These are phyloP conservation scores for Danio choprae DNA, from an alignment of 2,797 vertebrate species.

Conservation along the genomic window DNA sequence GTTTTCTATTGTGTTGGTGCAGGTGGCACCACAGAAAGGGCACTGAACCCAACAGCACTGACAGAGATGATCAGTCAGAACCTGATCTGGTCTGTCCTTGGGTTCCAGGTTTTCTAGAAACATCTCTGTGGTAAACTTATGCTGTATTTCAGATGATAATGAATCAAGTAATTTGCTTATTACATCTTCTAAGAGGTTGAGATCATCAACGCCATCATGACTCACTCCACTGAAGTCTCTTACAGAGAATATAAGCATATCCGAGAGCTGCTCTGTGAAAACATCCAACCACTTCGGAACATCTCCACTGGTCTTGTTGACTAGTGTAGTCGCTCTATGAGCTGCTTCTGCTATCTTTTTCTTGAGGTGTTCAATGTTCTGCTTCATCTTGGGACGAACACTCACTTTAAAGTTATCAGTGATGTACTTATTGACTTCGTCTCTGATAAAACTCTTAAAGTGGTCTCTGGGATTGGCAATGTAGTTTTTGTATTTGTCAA, in stretches of 20 bases:
- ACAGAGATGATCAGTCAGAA: constrained; percentile 17
- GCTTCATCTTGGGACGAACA: not conserved
- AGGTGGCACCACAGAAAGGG: constrained; percentile 2
- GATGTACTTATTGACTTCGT: not conserved
- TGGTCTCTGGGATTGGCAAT: not conserved
- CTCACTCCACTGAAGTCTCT: not conserved
- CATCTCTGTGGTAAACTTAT: not conserved
- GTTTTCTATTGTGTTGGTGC: not conserved
- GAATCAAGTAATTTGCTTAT: not conserved
- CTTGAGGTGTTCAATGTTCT: not conserved
- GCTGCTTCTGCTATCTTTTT: not conserved
- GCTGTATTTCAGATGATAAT: not conserved
- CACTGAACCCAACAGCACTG: constrained; percentile 29
- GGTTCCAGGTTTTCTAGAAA: constrained; percentile 4
- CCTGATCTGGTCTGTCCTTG: not conserved
- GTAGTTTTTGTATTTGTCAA: not conserved
- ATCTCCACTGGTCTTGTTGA: not conserved
- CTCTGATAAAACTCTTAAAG: constrained; percentile 11
- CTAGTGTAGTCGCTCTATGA: not conserved
- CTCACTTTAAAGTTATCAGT: not conserved
- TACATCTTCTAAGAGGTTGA: not conserved
- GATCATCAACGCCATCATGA: constrained; percentile 11
- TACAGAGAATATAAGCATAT: constrained; percentile 10
- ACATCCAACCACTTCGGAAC: not conserved
- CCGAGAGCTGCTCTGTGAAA: not conserved